Evolutionary conservation across 2,113 vertebrate genomes (phyloP), one percentile per base, ranked within the genome.

Genomic region (Periophthalmus modestus): DNA sequence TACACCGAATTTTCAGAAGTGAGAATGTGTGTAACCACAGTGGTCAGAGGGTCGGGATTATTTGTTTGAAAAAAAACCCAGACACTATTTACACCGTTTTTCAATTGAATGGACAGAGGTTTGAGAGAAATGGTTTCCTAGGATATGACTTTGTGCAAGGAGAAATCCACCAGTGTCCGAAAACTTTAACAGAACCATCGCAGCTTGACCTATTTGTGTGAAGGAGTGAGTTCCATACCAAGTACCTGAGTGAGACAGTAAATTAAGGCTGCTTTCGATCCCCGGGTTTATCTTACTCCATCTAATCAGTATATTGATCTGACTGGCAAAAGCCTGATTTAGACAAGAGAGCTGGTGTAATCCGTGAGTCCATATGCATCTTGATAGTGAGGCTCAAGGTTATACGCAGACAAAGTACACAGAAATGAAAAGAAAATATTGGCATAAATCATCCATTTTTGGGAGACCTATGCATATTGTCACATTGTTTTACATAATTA

Each of bases 251-350:
- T 82, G 83, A 93, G 73, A 84, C 79, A 83, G 81, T 90, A 85
- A 87, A 90, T 92, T 89, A 91, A 21, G 72, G 67, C 58, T 76
- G 36, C 61, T 75, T 84, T 91, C 80, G 43, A 83, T 92, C 83
- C 86, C 59, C 66, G 75, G 87, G 88, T 89, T 91, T 90, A 92
- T 92, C 90, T 91, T 83, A 84, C 84, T 90, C 72, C 69, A 68
- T 89, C 85, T 91, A 91, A 93, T 91, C 88, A 86, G 83, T 82
- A 84, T 91, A 93, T 93, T 89, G 93, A 93, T 93, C 92, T 83
- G 76, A 77, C 75, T 28, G 62, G 80, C 33, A 39, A 80, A 80
- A 59, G 76, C 68, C 80, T 61, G 84, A 86, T 83, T 90, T 92
- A 81, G 69, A 86, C 82, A 82, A 73, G 81, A 82, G 83, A 85